Percentiles rank a stretch among this genome's conserved stretches.
Conservation (phyloP, 1,140 invertebrate genomes). For the Conus ventricosus region DNA sequence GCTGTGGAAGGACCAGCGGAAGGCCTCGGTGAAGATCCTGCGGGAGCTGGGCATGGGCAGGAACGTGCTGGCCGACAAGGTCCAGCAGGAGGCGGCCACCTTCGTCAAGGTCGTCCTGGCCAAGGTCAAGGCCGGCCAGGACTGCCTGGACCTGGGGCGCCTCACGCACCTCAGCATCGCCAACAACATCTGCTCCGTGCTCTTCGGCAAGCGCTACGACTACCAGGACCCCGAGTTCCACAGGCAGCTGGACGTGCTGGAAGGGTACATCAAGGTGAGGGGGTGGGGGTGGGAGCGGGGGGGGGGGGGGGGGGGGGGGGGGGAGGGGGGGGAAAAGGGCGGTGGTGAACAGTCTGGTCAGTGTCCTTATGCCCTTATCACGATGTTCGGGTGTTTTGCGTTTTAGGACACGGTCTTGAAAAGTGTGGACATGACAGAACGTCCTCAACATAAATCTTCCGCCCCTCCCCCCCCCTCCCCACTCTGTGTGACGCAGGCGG, state of each 20-base stretch:
- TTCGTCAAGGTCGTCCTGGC: conserved; percentile 21
- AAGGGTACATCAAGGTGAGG: conserved; percentile 11
- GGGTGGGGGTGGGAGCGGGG: too few species aligned
- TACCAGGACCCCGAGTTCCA: conserved; percentile 70
- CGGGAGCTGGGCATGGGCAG: conserved; percentile 86
- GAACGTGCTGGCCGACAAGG: conserved; percentile 81
- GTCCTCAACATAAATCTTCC: too few species aligned
- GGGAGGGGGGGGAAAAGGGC: background rate
- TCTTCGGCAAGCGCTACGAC: conserved; percentile 83
- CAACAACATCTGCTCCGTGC: conserved; percentile 91
- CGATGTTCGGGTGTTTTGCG: too few species aligned
- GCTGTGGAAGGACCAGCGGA: conserved; percentile 88
- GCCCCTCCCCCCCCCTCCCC: too few species aligned
- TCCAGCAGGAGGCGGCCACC: conserved; percentile 68
- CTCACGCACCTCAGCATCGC: conserved; percentile 75
- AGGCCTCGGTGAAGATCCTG: conserved; percentile 83
- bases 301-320: too few species aligned
- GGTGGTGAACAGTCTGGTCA: background rate
- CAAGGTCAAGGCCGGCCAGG: conserved; percentile 14
- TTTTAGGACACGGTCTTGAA: too few species aligned
- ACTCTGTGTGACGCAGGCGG: background rate
- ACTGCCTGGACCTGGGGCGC: conserved; percentile 29
- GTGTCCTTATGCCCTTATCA: too few species aligned
- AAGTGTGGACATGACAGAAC: too few species aligned
- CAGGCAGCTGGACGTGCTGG: conserved; percentile 18